These are phyloP conservation scores for Eristalinus aeneus DNA, from an alignment of 2,888 invertebrate species.

Conservation along the genomic window DNA sequence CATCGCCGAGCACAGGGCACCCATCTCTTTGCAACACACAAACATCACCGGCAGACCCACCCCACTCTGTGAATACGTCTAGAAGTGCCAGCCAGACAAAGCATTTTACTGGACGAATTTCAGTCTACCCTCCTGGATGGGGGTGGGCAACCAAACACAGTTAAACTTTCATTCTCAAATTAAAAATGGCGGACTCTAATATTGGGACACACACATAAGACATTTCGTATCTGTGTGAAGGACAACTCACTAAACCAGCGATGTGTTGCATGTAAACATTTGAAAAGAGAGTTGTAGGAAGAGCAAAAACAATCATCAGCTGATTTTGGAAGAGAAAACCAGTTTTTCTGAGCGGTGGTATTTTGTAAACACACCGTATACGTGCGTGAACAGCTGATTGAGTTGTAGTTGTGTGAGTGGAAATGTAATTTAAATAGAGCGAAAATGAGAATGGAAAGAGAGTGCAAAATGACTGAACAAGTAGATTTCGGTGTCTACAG, in stretches of 20 bases:
- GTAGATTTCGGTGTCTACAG: conserved; percentile 54
- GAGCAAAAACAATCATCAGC: conserved; percentile 6
- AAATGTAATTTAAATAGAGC: conserved; percentile 22
- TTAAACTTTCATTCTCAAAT: conserved; percentile 63
- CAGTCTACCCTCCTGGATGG: conserved; percentile 45
- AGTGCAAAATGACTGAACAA: conserved; percentile 53
- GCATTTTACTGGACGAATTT: conserved; percentile 52
- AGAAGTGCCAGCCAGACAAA: conserved; percentile 31
- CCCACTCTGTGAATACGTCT: conserved; percentile 29
- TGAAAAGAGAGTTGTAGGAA: conserved; percentile 38
- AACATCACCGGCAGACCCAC: conserved; percentile 44
- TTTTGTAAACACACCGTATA: conserved; percentile 48
- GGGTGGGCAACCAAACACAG: conserved; percentile 47
- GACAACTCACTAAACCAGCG: neutral
- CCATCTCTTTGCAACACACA: neutral
- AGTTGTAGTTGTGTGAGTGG: conserved; percentile 38
- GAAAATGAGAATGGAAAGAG: conserved; percentile 25
- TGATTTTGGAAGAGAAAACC: conserved; percentile 22
- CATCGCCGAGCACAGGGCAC: conserved; percentile 16
- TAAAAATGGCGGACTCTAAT: conserved; percentile 63
- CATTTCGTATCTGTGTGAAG: neutral
- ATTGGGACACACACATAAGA: conserved; percentile 10
- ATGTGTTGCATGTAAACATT: neutral
- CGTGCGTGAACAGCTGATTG: conserved; percentile 55
- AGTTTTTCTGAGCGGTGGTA: conserved; percentile 16